phyloP scores from a whole-genome alignment of 2,113 vertebrate genomes.

The Etheostoma spectabile region DNA sequence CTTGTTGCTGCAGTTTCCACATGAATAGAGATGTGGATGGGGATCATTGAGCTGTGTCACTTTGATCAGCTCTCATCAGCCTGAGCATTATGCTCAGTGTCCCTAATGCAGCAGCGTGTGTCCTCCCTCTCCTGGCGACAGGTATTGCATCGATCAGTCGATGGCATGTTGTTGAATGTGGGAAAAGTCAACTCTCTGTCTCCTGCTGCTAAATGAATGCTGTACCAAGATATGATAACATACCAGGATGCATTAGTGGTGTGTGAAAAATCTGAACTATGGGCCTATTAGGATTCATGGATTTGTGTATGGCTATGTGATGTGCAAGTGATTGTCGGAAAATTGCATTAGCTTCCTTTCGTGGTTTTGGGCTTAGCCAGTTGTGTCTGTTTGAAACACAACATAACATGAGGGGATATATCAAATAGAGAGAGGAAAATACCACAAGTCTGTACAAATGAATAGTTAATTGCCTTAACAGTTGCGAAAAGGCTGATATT shows the following conservation, averaged over 20 bases:
- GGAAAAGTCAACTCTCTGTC: neutral
- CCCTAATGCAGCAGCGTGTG: neutral
- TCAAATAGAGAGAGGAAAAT: too few relatives aligned
- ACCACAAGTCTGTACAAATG: neutral
- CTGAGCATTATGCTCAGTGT: neutral
- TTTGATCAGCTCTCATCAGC: conserved; percentile 43
- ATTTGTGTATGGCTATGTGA: neutral
- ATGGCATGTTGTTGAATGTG: neutral
- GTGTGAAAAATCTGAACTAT: neutral
- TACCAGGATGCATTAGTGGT: neutral
- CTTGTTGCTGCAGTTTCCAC: conserved; percentile 36
- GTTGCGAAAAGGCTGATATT: neutral
- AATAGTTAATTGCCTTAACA: neutral
- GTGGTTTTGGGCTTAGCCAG: neutral
- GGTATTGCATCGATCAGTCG: conserved; percentile 16
- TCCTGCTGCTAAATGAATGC: neutral
- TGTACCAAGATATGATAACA: neutral
- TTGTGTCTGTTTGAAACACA: neutral
- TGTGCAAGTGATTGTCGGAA: neutral
- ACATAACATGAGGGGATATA: neutral
- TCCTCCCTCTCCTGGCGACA: conserved; percentile 5
- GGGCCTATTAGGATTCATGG: neutral
- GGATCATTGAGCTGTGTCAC: conserved; percentile 50
- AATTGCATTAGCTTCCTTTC: neutral
- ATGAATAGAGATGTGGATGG: conserved; percentile 34